Conservation (phyloP, 1,140 invertebrate species). For the Drosophila oshimai region DNA sequence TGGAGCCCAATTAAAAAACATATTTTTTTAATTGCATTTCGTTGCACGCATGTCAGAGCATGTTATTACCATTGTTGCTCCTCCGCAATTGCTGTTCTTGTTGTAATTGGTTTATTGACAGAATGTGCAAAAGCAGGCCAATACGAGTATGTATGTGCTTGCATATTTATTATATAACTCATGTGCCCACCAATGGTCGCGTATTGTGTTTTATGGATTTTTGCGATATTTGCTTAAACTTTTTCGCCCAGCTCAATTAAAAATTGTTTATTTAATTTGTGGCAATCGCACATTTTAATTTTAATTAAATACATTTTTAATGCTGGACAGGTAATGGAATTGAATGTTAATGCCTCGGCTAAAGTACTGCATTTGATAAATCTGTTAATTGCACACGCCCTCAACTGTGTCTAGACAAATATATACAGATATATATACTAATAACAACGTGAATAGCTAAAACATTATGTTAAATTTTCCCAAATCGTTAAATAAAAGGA, state of each 20-base stretch:
- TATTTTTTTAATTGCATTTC: constrained; percentile 77
- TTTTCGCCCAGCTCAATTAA: constrained; percentile 73
- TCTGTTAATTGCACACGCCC: constrained; percentile 34
- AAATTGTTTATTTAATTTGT: constrained; percentile 78
- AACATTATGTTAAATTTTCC: not conserved
- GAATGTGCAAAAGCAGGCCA: constrained; percentile 50
- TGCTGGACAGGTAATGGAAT: constrained; percentile 48
- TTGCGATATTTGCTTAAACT: constrained; percentile 62
- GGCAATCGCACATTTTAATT: constrained; percentile 71
- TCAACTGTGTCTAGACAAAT: constrained; percentile 30
- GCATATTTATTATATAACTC: constrained; percentile 20
- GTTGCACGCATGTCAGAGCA: constrained; percentile 48
- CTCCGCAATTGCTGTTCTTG: constrained; percentile 33
- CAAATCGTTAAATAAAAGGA: not conserved
- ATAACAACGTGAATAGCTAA: not conserved
- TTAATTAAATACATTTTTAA: constrained; percentile 74
- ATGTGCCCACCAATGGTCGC: not conserved
- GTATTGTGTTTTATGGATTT: constrained; percentile 36
- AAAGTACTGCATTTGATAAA: constrained; percentile 39
- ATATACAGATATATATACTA: not conserved
- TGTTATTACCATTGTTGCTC: constrained; percentile 23
- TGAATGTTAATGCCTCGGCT: constrained; percentile 32
- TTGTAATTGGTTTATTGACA: constrained; percentile 76
- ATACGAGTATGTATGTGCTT: constrained; percentile 49
- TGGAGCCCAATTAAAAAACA: constrained; percentile 67